phyloP scores from a whole-genome alignment of 2,888 invertebrate species.

The Onchidella celtica region DNA sequence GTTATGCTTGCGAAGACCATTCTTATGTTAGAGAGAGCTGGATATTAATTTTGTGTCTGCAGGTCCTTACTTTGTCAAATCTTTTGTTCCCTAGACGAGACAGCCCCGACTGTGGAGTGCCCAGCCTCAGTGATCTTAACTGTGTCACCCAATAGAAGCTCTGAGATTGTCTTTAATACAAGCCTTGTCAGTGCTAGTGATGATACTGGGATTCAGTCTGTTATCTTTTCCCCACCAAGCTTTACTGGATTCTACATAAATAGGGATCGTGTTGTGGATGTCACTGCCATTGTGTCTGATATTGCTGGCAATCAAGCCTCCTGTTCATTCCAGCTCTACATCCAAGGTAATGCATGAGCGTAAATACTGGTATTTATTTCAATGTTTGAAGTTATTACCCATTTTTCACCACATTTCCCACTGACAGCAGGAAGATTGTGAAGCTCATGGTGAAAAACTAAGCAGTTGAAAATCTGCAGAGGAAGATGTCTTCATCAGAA shows the following conservation, averaged over 20 bases:
- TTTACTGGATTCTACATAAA: constrained; percentile 10
- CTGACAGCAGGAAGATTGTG: too few relatives aligned
- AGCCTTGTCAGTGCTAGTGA: constrained; percentile 6
- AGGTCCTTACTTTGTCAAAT: neutral
- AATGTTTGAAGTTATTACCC: neutral
- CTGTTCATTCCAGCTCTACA: constrained; percentile 40
- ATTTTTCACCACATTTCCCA: neutral
- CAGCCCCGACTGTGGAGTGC: constrained; percentile 32
- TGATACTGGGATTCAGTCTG: constrained; percentile 2
- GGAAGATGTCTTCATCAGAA: too few relatives aligned
- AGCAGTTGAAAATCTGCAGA: too few relatives aligned
- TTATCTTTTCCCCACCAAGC: neutral
- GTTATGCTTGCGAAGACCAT: too few relatives aligned
- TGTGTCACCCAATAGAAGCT: neutral
- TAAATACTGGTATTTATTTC: neutral
- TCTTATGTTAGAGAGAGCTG: too few relatives aligned
- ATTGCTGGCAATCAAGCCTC: constrained; percentile 34
- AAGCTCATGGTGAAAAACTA: too few relatives aligned
- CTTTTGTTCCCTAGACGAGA: constrained; percentile 30
- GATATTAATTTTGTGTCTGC: too few relatives aligned
- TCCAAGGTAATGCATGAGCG: constrained; percentile 32
- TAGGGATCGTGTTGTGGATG: neutral
- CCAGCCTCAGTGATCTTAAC: constrained; percentile 5
- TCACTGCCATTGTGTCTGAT: constrained; percentile 31
- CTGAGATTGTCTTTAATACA: neutral